These are phyloP conservation scores for Ptychodera flava DNA, from an alignment of 35 echinoderm and acorn worm species.

Conservation along the genomic window DNA sequence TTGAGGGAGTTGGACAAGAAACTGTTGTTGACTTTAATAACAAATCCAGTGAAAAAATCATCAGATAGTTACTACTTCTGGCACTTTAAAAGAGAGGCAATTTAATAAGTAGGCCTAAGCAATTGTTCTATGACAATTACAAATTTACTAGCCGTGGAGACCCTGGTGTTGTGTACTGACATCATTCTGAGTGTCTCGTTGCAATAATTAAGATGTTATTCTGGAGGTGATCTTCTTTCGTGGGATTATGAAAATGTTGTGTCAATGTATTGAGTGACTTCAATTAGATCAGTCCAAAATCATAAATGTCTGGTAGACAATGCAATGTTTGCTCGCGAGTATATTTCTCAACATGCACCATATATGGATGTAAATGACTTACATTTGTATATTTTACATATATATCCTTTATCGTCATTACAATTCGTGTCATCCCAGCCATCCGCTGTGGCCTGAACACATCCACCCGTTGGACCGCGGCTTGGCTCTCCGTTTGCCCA, in stretches of 20 bases:
- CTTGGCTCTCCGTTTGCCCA: constrained; percentile 74
- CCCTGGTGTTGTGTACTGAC: no score
- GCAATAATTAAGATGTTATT: background rate
- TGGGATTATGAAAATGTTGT: background rate
- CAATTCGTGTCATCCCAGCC: constrained; percentile 83
- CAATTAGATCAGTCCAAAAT: background rate
- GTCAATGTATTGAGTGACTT: background rate
- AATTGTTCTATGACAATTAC: no score
- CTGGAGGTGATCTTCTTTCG: background rate
- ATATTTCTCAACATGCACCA: no score
- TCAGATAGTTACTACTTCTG: no score
- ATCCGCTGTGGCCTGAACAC: constrained; percentile 44
- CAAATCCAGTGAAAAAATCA: no score
- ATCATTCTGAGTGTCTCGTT: no score
- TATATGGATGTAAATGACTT: constrained; percentile 17
- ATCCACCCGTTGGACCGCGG: constrained; percentile 50
- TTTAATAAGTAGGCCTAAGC: no score
- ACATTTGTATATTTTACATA: constrained; percentile 71
- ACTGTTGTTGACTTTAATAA: no score
- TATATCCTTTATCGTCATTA: constrained; percentile 16
- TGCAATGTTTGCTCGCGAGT: no score
- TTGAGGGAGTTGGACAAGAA: no score
- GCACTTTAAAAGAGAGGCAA: no score
- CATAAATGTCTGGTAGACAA: background rate
- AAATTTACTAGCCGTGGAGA: no score